Percentiles rank a stretch among this genome's conserved stretches.
phyloP scores from a whole-genome alignment of 2,113 vertebrate species.

The Uria aalge region DNA sequence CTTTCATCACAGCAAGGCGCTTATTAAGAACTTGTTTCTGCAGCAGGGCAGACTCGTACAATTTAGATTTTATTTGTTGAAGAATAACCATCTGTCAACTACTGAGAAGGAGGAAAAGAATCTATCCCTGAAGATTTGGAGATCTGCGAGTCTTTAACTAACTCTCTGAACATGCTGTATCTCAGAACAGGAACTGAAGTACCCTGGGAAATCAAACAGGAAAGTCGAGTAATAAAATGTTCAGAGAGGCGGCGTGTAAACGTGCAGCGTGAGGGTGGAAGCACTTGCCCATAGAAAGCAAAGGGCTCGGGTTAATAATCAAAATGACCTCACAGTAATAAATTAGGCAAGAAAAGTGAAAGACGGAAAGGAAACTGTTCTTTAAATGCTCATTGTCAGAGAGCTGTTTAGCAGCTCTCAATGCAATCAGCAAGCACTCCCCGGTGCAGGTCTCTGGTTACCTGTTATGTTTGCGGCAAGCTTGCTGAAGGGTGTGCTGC shows the following conservation, averaged over 20 bases:
- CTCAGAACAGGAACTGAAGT: constrained; percentile 52
- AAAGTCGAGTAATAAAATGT: constrained; percentile 30
- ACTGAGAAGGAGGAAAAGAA: constrained; percentile 38
- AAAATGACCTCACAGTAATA: constrained; percentile 34
- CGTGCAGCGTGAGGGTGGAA: neutral
- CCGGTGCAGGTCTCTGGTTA: neutral
- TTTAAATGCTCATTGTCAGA: constrained; percentile 18
- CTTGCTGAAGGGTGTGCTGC: neutral
- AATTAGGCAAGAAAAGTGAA: constrained; percentile 32
- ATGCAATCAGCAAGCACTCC: neutral
- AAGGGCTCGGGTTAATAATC: constrained; percentile 40
- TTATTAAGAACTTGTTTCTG: constrained; percentile 47
- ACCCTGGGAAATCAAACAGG: constrained; percentile 63
- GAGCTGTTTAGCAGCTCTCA: neutral
- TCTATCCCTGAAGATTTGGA: constrained; percentile 13
- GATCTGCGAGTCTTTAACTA: constrained; percentile 26
- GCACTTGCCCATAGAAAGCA: constrained; percentile 19
- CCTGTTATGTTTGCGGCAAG: neutral
- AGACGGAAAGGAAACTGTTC: neutral
- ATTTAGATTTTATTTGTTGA: constrained; percentile 53
- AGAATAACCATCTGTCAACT: constrained; percentile 64
- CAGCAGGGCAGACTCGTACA: neutral
- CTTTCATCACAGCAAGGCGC: constrained; percentile 47
- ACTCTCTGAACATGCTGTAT: neutral
- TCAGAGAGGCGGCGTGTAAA: neutral